phyloP scores from a whole-genome alignment of 2,797 vertebrate genomes.

The Hyperoplus lanceolatus region DNA sequence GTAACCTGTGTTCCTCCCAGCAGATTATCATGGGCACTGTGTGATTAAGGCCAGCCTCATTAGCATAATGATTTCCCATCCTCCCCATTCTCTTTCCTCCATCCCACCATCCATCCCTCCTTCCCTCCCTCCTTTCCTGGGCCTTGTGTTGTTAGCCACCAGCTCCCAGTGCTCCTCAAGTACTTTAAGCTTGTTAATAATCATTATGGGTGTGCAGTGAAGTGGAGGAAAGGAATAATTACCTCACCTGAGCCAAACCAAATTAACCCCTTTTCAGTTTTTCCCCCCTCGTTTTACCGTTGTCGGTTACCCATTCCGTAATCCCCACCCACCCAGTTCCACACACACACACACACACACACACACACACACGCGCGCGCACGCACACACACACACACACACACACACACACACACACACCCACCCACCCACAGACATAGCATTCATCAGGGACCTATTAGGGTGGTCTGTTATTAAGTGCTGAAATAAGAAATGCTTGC shows the following conservation, averaged over 20 bases:
- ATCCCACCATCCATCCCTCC: constrained; percentile 74
- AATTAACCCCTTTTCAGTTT: constrained; percentile 90
- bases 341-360: constrained; percentile 35
- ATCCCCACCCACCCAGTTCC: constrained; percentile 72
- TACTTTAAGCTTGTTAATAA: constrained; percentile 99
- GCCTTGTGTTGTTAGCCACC: constrained; percentile 90
- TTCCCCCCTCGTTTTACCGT: constrained; percentile 73
- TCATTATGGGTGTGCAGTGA: constrained; percentile 97
- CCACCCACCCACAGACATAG: constrained; percentile 67
- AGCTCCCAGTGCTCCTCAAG: constrained; percentile 95
- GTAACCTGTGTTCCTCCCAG: constrained; percentile 85
- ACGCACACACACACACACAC: constrained; percentile 35
- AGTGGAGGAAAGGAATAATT: constrained; percentile 96
- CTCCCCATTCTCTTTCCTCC: constrained; percentile 75
- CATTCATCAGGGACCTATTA: constrained; percentile 87
- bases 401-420: constrained; percentile 49
- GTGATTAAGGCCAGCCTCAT: constrained; percentile 91
- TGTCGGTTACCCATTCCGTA: constrained; percentile 79
- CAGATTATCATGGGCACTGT: constrained; percentile 91
- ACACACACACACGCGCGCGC: constrained; percentile 41
- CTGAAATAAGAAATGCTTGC: constrained; percentile 82
- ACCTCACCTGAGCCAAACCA: constrained; percentile 99
- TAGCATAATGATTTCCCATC: constrained; percentile 96
- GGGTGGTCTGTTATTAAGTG: constrained; percentile 84
- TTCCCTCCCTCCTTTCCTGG: constrained; percentile 69